Conservation (phyloP, 2,113 vertebrate genomes). For the Accipiter virgatus region DNA sequence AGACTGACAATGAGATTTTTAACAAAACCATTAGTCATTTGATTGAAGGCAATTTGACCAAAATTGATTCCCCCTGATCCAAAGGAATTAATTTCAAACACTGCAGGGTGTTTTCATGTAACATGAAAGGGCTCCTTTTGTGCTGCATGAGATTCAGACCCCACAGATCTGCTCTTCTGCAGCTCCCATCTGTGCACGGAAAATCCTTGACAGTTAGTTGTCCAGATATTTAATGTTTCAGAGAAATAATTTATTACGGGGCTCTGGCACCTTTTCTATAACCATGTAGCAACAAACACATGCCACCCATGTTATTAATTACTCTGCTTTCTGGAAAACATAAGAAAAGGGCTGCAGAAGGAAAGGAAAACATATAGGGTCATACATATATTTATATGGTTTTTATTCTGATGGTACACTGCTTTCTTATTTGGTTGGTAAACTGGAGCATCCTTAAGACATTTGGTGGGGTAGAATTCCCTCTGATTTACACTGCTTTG, state of each 20-base stretch:
- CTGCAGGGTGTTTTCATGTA: conserved; percentile 59
- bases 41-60: conserved; percentile 67
- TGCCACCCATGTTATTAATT: neutral
- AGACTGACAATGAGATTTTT: conserved; percentile 60
- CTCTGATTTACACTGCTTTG: neutral
- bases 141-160: conserved; percentile 57
- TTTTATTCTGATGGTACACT: neutral
- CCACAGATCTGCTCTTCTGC: conserved; percentile 43
- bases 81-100: conserved; percentile 71
- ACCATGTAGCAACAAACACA: neutral
- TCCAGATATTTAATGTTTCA: conserved; percentile 32
- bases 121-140: conserved; percentile 60
- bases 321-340: neutral
- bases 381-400: neutral
- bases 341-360: neutral
- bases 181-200: conserved; percentile 41
- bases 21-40: conserved; percentile 67
- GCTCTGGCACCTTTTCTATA: conserved; percentile 18
- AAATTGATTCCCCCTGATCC: conserved; percentile 65
- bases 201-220: conserved; percentile 34
- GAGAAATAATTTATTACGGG: conserved; percentile 39
- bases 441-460: neutral
- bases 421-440: neutral
- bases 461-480: neutral
- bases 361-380: neutral